Base-by-base conservation (phyloP, 2,797 vertebrate species). In the Echiichthys vipera region DNA sequence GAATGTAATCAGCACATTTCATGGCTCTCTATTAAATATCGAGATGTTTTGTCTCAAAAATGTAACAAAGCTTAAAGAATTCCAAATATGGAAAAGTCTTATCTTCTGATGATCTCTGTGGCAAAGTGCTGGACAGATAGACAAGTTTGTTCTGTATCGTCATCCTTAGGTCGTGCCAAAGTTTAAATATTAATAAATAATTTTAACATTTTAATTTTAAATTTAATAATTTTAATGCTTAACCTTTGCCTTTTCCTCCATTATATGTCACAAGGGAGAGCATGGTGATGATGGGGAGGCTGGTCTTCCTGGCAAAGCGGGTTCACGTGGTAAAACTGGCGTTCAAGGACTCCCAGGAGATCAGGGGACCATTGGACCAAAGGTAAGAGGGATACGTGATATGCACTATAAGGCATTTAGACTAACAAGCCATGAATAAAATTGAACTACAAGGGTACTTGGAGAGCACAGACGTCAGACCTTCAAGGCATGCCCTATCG, bases 241-340 rank as follows among this genome's bases (percentile, higher is more conserved):
- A n/a, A n/a, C n/a, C n/a, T n/a, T n/a, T n/a, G n/a, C n/a, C n/a
- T 20, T 62, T 30, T 54, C 1, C 71, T 65, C 59, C 10, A 24
- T 12, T 14, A 42, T 51, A 9, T 83, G 2, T 85, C 14, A 80
- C 7, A 43, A 99, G 98, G 98, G 98, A 65, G 96, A 97, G 59
- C 97, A 99, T 36, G 98, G 98, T 14, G 96, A 96, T 0, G 97
- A 99, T 53, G 98, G 97, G 10, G 95, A 95, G 58, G 66, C 93
- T 63, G 98, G 98, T 40, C 83, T 94, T 65, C 59, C 84, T 3
- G 98, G 98, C 20, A 96, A 95, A 90, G 30, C 92, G 20, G 98
- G 98, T 45, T 92, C 93, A 65, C 95, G 92, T 77, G 98, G 98
- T 50, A 97, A 96, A 91, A 91, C 91, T 13, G 98, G 98, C 0